Evolutionary conservation across 2,113 vertebrate genomes (phyloP), one percentile per base, ranked within the genome.

Genomic region (Accipiter cooperii): DNA sequence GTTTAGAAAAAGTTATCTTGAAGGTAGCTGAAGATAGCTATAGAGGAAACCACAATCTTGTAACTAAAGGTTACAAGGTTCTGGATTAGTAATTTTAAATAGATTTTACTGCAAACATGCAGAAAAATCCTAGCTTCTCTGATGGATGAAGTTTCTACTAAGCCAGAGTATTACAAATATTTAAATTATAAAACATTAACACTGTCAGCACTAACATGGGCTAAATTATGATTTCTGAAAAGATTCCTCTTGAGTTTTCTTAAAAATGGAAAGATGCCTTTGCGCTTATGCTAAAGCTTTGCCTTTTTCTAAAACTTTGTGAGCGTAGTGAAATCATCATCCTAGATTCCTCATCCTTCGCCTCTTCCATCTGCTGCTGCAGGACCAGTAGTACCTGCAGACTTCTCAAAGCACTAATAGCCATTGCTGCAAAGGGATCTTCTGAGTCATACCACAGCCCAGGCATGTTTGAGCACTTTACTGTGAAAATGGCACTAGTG

Each of bases 391-490:
- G 24, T 6, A 12, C 19, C 52, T 54, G 17, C 29, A 40, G 38
- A 14, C 36, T 73, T 65, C 38, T 42, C 25, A 33, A 58, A 74
- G 34, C 47, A 12, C 25, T 58, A 13, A 2, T 6, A 60, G 28
- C 36, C 54, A 3, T 6, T 24, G 51, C 70, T 64, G 26, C 20
- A 12, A 20, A 51, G 49, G 2, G 9, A 47, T 65, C 65, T 54
- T 46, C 17, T 7, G 19, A 20, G 19, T 22, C 21, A 0, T 9
- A 2, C 22, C 9, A 2, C 22, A 58, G 61, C 51, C 47, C 28
- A 7, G 49, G 28, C 10, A 15, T 4, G 8, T 18, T 20, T 22
- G 8, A 55, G 60, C 12, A 5, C 36, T 21, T n/a, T 4, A 3
- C 26, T 5, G 1, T 47, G 52, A 24, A 34, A 57, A 18, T 25